Evolutionary conservation across 2,888 invertebrate genomes (phyloP), one percentile per base, ranked within the genome.

Genomic region (Quadroppia sp.): DNA sequence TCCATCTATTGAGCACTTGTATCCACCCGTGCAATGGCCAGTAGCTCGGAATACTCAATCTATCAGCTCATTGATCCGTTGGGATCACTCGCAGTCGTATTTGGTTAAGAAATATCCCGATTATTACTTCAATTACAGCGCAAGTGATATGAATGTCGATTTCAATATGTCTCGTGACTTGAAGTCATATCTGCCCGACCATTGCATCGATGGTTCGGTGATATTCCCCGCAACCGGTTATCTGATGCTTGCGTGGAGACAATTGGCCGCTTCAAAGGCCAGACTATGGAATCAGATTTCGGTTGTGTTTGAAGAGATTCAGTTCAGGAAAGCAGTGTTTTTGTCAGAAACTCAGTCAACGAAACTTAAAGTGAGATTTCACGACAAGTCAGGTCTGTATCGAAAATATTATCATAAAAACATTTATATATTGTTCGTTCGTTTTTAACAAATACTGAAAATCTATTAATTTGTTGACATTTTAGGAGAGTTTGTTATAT

Each of bases 21-120:
- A 91, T 83, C 77, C 76, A 7, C 56, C 75, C n/a, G 84, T 92
- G 0, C 80, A 74, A 17, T 74, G 64, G 61, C 98, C 98, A 0
- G 97, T 97, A 64, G 88, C 94, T 23, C 87, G 89, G 77, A 92
- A 92, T 78, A 97, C 97, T 28, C 94, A 95, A 0, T 90, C 91
- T 88, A 86, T 98, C 71, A 89, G 90, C 76, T 89, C 94, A 0
- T 85, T 89, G 82, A 85, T 98, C 78, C 87, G 86, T 77, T 99
- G 98, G 98, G 96, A 99, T 83, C 97, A 98, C 79, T 76, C 79
- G 4, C 79, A 81, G 40, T 79, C 81, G 42, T 85, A 85, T 84
- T 81, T 81, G 23, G 80, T 81, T 0, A 17, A 7, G 0, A 45
- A 59, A 32, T 74, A 53, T 48, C 75, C 75, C 6, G 73, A 74